These are phyloP conservation scores for Melipona bicolor DNA, from an alignment of 2,888 invertebrate species.

Conservation along the genomic window DNA sequence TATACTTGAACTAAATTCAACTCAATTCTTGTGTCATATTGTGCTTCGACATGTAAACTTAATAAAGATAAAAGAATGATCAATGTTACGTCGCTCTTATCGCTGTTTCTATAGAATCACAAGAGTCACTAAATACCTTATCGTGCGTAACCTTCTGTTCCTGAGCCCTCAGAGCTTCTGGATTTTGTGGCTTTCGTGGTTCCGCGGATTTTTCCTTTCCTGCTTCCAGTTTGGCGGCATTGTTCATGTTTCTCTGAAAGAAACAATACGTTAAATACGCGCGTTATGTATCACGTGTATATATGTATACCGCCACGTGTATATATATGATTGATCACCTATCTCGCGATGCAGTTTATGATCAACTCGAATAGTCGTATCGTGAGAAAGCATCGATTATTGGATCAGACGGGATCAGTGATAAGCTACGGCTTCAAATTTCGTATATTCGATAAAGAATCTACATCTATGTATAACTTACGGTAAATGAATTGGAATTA, in stretches of 20 bases:
- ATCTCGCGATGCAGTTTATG: not conserved
- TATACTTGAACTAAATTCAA: not conserved
- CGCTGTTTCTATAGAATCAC: not conserved
- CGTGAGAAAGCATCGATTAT: not conserved
- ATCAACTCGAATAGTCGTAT: not conserved
- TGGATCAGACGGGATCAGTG: not conserved
- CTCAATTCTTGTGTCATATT: not conserved
- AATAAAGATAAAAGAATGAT: not conserved
- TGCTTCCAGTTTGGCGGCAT: constrained; percentile 71
- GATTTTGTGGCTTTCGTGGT: constrained; percentile 75
- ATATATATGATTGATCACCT: not conserved
- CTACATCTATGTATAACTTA: not conserved
- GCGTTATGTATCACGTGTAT: too few species aligned
- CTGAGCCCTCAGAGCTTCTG: constrained; percentile 77
- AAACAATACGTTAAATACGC: not conserved
- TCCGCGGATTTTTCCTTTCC: constrained; percentile 70
- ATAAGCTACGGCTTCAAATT: not conserved
- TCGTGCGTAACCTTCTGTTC: constrained; percentile 83
- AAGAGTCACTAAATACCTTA: constrained; percentile 71
- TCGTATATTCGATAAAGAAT: not conserved
- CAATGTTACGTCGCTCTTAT: not conserved
- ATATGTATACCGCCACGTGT: not conserved
- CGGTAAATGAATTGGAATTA: not conserved
- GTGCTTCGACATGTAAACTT: not conserved
- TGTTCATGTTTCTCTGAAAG: constrained; percentile 76